Conservation (phyloP, 2,797 vertebrate genomes). For the Urophycis tenuis region DNA sequence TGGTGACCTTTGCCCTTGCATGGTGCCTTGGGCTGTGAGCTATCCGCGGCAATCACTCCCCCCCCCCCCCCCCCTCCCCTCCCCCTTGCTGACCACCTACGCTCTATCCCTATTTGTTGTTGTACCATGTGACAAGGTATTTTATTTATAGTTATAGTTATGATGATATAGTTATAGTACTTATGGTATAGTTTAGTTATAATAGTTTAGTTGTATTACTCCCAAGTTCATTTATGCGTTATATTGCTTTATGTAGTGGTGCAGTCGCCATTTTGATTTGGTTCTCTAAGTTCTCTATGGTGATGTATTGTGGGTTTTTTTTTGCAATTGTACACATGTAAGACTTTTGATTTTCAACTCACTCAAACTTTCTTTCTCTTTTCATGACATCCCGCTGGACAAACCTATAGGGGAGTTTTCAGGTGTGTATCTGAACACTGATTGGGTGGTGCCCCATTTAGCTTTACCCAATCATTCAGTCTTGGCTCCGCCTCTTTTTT, state of each 20-base stretch:
- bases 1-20: slow-evolving; percentile 47
- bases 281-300: background rate
- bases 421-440: slow-evolving; percentile 89
- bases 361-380: slow-evolving; percentile 72
- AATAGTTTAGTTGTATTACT: no score
- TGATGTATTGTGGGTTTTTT: background rate
- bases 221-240: background rate
- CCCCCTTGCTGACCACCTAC: background rate
- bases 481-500: slow-evolving; percentile 15
- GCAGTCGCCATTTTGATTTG: background rate
- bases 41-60: background rate
- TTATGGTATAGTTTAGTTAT: no score
- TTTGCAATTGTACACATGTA: slow-evolving; percentile 27
- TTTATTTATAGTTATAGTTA: background rate
- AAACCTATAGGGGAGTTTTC: slow-evolving; percentile 95
- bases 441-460: slow-evolving; percentile 54
- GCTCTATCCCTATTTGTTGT: background rate
- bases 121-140: background rate
- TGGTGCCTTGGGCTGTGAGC: slow-evolving; percentile 26
- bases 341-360: slow-evolving; percentile 56
- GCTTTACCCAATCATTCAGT: background rate
- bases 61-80: background rate
- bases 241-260: background rate
- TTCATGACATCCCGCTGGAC: slow-evolving; percentile 83
- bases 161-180: no score